Evolutionary conservation across 2,888 invertebrate genomes (phyloP).

Genomic region (Chalcosyrphus nemorum): DNA sequence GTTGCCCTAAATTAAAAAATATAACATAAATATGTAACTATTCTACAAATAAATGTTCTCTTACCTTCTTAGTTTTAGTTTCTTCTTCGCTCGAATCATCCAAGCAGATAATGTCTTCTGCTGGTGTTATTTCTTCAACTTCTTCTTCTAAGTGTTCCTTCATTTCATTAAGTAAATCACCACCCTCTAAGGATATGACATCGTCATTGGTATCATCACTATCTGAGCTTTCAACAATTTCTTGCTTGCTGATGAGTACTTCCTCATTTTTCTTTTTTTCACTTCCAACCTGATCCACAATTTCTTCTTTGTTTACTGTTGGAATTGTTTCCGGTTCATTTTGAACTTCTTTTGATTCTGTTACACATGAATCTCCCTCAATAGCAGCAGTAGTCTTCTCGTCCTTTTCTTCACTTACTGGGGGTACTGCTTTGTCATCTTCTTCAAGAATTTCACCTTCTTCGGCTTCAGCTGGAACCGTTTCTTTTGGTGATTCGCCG

Average conservation of each 20-base stretch:
- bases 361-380: not conserved
- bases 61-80: constrained; percentile 35
- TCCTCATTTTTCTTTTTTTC: constrained; percentile 79
- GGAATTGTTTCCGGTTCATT: constrained; percentile 9
- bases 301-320: constrained; percentile 79
- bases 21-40: no score
- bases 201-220: constrained; percentile 80
- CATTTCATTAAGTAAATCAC: constrained; percentile 80
- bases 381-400: not conserved
- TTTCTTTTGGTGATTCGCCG: not conserved
- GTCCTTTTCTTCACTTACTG: not conserved
- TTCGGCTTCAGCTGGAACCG: constrained; percentile 44
- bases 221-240: constrained; percentile 27
- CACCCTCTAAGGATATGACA: constrained; percentile 80
- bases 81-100: constrained; percentile 74
- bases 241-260: constrained; percentile 74
- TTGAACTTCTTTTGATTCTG: constrained; percentile 64
- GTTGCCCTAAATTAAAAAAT: constrained; percentile 74
- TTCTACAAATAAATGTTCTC: no score
- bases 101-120: constrained; percentile 48
- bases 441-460: constrained; percentile 71
- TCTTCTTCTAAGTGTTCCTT: constrained; percentile 80
- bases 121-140: not conserved
- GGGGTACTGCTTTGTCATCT: constrained; percentile 20
- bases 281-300: constrained; percentile 20